phyloP scores from a whole-genome alignment of 2,113 vertebrate genomes.

The Oreochromis aureus region DNA sequence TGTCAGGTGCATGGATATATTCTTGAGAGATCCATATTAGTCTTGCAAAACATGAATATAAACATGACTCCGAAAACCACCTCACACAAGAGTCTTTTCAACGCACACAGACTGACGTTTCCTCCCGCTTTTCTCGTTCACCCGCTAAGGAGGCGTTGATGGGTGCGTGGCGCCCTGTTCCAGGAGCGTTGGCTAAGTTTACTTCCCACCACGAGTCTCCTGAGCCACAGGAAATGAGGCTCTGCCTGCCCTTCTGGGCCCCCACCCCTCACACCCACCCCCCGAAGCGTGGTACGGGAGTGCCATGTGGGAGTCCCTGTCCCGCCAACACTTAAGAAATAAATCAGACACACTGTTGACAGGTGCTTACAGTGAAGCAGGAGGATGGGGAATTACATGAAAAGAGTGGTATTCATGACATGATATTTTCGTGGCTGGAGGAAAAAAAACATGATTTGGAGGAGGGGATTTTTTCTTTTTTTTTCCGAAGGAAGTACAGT shows the following conservation, averaged over 20 bases:
- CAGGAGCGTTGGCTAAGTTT: constrained; percentile 50
- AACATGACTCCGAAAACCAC: constrained; percentile 43
- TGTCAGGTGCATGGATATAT: constrained; percentile 45
- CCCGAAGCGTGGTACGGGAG: constrained; percentile 15
- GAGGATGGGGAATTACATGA: constrained; percentile 60
- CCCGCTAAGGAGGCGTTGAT: constrained; percentile 69
- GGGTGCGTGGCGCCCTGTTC: constrained; percentile 41
- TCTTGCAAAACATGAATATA: constrained; percentile 56
- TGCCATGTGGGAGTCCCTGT: constrained; percentile 23
- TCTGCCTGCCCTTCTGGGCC: constrained; percentile 33
- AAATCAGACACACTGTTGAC: constrained; percentile 68
- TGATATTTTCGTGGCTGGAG: constrained; percentile 54
- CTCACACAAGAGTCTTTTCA: neutral
- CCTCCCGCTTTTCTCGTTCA: constrained; percentile 42
- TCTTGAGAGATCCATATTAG: constrained; percentile 42
- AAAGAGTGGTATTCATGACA: constrained; percentile 55
- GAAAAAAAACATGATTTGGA: constrained; percentile 11
- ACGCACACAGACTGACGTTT: constrained; percentile 31
- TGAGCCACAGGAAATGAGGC: constrained; percentile 9
- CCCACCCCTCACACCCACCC: neutral
- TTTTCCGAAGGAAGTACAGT: constrained; percentile 3
- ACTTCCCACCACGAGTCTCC: constrained; percentile 57
- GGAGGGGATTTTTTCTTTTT: neutral
- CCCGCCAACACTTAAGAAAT: constrained; percentile 63
- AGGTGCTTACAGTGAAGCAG: constrained; percentile 52